phyloP scores from a whole-genome alignment of 2,797 vertebrate species.

The Tragelaphus oryx region DNA sequence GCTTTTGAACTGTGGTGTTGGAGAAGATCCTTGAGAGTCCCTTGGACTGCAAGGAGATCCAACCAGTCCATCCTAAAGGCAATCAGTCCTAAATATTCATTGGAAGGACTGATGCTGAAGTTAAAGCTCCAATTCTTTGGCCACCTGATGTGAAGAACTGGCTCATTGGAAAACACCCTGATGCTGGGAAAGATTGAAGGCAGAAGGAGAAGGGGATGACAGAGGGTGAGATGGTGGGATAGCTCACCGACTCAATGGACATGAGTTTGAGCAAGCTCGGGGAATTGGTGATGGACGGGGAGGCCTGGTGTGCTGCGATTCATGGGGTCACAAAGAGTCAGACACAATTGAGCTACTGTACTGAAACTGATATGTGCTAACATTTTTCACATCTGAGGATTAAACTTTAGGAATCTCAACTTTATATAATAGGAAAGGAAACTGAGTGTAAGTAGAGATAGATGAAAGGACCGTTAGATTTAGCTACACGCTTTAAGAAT shows the following conservation, averaged over 20 bases:
- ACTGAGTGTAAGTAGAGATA: neutral
- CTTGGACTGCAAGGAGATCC: neutral
- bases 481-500: constrained; percentile 11
- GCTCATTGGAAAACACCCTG: neutral
- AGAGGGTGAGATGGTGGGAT: neutral
- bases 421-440: constrained; percentile 29
- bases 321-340: neutral
- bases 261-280: fast-evolving
- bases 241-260: neutral
- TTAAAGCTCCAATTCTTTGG: neutral
- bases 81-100: neutral
- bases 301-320: neutral
- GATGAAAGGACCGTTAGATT: neutral
- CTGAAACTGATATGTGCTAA: neutral
- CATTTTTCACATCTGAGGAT: constrained; percentile 17
- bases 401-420: constrained; percentile 36
- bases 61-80: neutral
- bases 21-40: neutral
- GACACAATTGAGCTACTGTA: neutral
- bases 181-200: neutral
- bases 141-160: neutral
- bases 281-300: neutral
- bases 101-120: neutral
- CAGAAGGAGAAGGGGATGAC: neutral
- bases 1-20: neutral